Base-by-base conservation (phyloP, 2,888 invertebrate genomes). In the Aromia moschata region DNA sequence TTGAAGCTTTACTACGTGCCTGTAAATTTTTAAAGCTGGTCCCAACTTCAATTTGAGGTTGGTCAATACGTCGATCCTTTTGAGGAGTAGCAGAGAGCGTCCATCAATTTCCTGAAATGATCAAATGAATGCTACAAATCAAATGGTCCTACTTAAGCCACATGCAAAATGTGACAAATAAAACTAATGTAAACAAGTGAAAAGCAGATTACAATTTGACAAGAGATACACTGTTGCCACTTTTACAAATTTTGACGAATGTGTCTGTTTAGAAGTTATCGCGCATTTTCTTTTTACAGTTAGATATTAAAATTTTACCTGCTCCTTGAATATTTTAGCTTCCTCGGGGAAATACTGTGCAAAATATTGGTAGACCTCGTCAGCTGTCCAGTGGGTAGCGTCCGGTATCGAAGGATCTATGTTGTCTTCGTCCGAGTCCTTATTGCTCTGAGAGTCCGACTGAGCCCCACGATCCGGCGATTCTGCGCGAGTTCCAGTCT, bases 51-150 rank as follows among this genome's bases (percentile, higher is more conserved):
- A 82, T 36, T 90, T 89, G 60, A 97, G 83, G 30, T 92, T 91
- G 58, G 86, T 88, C 1, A 96, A 84, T 16, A 97, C 92, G 76
- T 96, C 96, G 33, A 88, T 86, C 65, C 96, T 85, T 71, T 90
- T 89, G 79, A 97, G 87, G 71, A 97, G 84, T 60, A 95, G 83
- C 53, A 97, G 80, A 0, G 94, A 92, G 72, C 89, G 88, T 0
- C 97, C 97, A 83, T 97, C 97, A 63, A 97, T 94, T 77, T 96
- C 93, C 92, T 94, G 80, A 17, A 80, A 79, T n/a, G n/a, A 56
- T 16, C 38, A 25, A 38, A 60, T n/a, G n/a, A n/a, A n/a, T n/a
- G n/a, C n/a, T n/a, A n/a, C n/a, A n/a, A n/a, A n/a, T n/a, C n/a
- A n/a, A n/a, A n/a, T n/a, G n/a, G n/a, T n/a, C n/a, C n/a, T n/a